Base-by-base conservation (phyloP, 2,113 vertebrate genomes). In the Dipodomys ordii region DNA sequence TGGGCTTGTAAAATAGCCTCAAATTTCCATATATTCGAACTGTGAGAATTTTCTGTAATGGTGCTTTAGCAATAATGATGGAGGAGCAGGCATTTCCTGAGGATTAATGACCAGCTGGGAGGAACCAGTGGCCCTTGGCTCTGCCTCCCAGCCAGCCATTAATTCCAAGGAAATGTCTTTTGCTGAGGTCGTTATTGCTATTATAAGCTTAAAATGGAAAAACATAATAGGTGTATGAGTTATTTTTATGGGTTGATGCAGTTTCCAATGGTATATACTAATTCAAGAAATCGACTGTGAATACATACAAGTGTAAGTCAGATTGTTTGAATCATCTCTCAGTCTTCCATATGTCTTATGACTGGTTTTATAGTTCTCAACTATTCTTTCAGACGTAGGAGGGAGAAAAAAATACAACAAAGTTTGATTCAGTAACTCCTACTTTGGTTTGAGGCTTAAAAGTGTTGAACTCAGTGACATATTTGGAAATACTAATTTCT, bases 11-110 rank as follows among this genome's bases (percentile, higher is more conserved):
- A 88, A 96, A 94, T 87, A 96, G 95, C 97, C 96, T 97, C 97
- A 92, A 89, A 87, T 97, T 98, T 96, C 97, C 92, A 94, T 96
- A 89, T 96, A 96, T 84, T 65, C 19, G 96, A 97, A 93, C 95
- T 95, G 91, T 97, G 98, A 95, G 93, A 91, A 83, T 97, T 98
- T 97, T 97, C 96, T 96, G 44, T 97, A 95, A 93, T 96, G 93
- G 82, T 95, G 49, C 65, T 94, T 78, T 85, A 96, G 73, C 94
- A 97, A 96, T 96, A 97, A 95, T 93, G 97, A 94, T 92, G 97
- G 96, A 95, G 90, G 87, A 81, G n/a, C 80, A 93, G 95, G 87
- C 94, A 97, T 97, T 97, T 98, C 97, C 96, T 97, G 96, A 90
- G 94, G 94, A 97, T 96, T 97, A 2, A 25, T 93, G 78, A 93